Evolutionary conservation across 2,113 vertebrate genomes (phyloP), one percentile per base, ranked within the genome.

Genomic region (Acinonyx jubatus): DNA sequence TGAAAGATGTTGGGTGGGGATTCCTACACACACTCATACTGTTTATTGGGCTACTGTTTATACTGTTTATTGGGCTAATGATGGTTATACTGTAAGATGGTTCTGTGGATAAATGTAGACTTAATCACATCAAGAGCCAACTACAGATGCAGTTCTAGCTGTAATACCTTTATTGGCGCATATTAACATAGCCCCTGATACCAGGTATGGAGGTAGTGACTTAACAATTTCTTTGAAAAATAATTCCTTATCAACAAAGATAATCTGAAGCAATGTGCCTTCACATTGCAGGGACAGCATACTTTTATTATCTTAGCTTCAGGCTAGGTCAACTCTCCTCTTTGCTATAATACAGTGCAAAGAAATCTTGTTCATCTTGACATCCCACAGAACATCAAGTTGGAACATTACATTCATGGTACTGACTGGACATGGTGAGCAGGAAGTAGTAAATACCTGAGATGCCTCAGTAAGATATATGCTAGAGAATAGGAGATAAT

Each of bases 241-340:
- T 25, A 95, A 76, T 94, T 94, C 33, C 45, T 96, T 96, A 88
- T 94, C 94, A 96, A 66, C 31, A 95, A 45, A 96, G 66, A 95
- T 86, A 95, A 93, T 94, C 52, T 73, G 86, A 92, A 94, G 78
- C 45, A 86, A 33, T 73, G 66, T 73, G 71, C 25, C 21, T 94
- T 85, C 50, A 61, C 45, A 79, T 3, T 82, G 48, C 36, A 96
- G 73, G 57, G 50, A 85, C 41, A 73, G 18, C 71, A 89, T 79
- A 93, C 73, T 86, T 96, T 85, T 15, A 78, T 69, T 82, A n/a
- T 80, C 52, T 96, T 69, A 93, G 66, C 86, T 94, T 74, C 83
- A 69, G 65, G 66, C 84, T 89, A 95, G 52, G 52, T 80, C 86
- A 95, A 78, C 61, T 80, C 41, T 85, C 21, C 33, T 88, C 33